A percentile compares a stretch with the other conserved stretches of the same genome.
phyloP scores from a whole-genome alignment of 2,888 invertebrate genomes.

The Platycheirus albimanus region DNA sequence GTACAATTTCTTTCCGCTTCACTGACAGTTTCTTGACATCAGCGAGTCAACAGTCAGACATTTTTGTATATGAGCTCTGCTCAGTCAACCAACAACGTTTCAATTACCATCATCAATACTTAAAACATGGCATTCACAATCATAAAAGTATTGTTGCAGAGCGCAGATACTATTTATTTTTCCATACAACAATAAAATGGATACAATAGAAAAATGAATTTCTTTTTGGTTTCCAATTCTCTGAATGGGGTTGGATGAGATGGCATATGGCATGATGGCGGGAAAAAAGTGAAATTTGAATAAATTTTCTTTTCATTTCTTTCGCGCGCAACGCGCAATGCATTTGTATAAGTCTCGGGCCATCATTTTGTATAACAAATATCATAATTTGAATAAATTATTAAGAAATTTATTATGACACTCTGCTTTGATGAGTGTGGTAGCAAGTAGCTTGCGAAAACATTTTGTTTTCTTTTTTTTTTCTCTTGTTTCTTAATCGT shows the following conservation, averaged over 20 bases:
- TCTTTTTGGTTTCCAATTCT: conserved; percentile 54
- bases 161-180: conserved; percentile 23
- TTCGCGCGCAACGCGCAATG: conserved; percentile 24
- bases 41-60: conserved; percentile 43
- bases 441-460: conserved; percentile 23
- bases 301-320: conserved; percentile 65
- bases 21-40: conserved; percentile 68
- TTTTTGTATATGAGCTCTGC: conserved; percentile 26
- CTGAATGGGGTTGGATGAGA: neutral
- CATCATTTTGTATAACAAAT: conserved; percentile 60
- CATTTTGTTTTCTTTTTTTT: conserved; percentile 26
- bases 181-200: neutral
- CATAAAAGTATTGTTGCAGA: conserved; percentile 34
- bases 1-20: conserved; percentile 55
- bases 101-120: conserved; percentile 57
- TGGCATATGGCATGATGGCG: conserved; percentile 1
- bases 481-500: conserved; percentile 1
- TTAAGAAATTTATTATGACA: conserved; percentile 67
- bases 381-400: conserved; percentile 65
- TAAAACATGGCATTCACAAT: conserved; percentile 30
- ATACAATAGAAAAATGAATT: conserved; percentile 45
- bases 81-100: conserved; percentile 63
- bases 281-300: conserved; percentile 69
- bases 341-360: conserved; percentile 39
- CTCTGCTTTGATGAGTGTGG: conserved; percentile 31